A percentile compares a stretch with the other conserved stretches of the same genome.
Evolutionary conservation across 2,797 vertebrate species (phyloP).

Genomic region (Gallinago solitaria): DNA sequence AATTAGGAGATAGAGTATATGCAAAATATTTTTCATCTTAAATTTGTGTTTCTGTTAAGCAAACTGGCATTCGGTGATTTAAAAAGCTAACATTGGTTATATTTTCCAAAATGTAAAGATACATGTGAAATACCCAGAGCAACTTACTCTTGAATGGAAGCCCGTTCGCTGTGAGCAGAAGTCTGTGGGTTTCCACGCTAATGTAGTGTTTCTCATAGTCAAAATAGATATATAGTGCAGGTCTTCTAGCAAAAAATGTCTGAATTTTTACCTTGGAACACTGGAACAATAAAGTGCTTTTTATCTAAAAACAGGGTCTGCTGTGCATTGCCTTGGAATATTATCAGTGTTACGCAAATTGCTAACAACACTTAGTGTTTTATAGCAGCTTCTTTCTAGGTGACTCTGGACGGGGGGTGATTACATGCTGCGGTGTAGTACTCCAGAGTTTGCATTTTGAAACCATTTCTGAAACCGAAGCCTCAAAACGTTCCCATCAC

Average conservation of each 20-base stretch:
- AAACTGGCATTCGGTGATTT: not conserved
- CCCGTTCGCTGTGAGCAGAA: not conserved
- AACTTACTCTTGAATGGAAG: not conserved
- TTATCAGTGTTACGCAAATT: not conserved
- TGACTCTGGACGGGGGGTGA: not conserved
- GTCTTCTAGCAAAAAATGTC: not conserved
- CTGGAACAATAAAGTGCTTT: not conserved
- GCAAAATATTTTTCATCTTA: not conserved
- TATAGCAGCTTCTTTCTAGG: not conserved
- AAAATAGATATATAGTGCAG: not conserved
- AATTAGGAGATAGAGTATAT: not conserved
- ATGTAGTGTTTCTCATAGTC: not conserved
- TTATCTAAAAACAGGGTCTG: conserved; percentile 19
- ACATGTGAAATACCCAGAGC: fast-evolving
- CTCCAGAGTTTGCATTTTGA: not conserved
- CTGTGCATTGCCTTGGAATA: not conserved
- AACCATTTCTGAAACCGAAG: not conserved
- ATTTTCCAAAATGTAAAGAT: not conserved
- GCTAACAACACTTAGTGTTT: not conserved
- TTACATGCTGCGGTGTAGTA: not conserved
- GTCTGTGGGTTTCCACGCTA: not conserved
- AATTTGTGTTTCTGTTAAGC: not conserved
- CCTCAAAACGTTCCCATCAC: not conserved
- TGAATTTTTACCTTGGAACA: not conserved
- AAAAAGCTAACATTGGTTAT: not conserved